Base-by-base conservation (phyloP, 1,140 invertebrate genomes). In the Drosophila orena region DNA sequence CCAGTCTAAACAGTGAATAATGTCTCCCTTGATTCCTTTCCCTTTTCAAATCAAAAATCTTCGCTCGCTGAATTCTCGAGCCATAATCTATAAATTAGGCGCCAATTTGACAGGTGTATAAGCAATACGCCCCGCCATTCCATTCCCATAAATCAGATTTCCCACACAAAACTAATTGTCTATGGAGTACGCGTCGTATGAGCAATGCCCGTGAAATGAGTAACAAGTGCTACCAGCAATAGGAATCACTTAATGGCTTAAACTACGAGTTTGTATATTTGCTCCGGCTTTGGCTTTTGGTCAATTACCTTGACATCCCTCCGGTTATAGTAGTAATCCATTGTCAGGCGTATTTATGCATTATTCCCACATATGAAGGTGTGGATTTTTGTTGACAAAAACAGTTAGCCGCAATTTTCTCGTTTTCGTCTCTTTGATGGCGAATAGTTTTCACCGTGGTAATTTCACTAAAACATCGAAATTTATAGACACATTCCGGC, bases 401-500 rank as follows among this genome's bases (percentile, higher is more conserved):
- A 77, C 44, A 65, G 70, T 75, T 70, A 58, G 61, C 71, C 43
- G 47, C 60, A 64, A 60, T 79, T 81, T 85, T 61, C 78, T 66
- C 54, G 76, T 74, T 58, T 80, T 42, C 17, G 43, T 68, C 37
- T 52, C 46, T 68, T 52, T 64, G 64, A 50, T 50, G 44, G 44
- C 59, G 47, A 50, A 72, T 56, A 58, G 81, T 77, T 86, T 86
- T 86, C 83, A 88, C 75, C 62, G 59, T 79, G 54, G 59, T 81
- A 78, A 81, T 86, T 85, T 81, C 81, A 88, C 83, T 81, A 77
- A 86, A 84, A 77, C 61, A 86, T 73, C 56, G 55, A 77, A 85
- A 85, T 85, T 85, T 84, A 84, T 85, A 79, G 71, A 75, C 81
- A 68, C 55, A 84, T 79, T 83, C 52, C 64, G 42, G 50, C 49